Evolutionary conservation across 30 jellyfish, hydroid and myxozoan genomes (phyloP).

Genomic region (Euphysa ruthae): DNA sequence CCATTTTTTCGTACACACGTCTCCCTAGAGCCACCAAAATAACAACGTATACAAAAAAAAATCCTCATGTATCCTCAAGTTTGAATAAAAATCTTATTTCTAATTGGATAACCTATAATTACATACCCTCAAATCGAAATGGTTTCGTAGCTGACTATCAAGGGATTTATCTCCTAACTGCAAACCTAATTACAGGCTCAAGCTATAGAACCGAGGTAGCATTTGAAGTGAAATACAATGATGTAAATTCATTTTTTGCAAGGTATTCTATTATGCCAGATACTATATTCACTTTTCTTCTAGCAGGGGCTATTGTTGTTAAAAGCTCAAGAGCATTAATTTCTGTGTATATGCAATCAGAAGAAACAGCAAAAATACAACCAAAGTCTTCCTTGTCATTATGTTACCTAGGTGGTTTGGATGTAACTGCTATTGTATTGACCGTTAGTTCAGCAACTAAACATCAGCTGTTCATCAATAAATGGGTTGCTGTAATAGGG

Average conservation of each 20-base stretch:
- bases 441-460: not conserved
- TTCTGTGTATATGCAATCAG: not conserved
- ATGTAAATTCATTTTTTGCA: not conserved
- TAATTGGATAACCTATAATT: not conserved
- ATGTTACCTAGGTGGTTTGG: slow-evolving; percentile 5
- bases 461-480: not conserved
- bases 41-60: not conserved
- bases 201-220: not conserved
- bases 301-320: slow-evolving; percentile 5
- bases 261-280: not conserved
- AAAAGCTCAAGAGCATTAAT: not conserved
- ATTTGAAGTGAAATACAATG: not conserved
- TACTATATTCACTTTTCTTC: slow-evolving; percentile 4
- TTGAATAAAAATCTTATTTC: not conserved
- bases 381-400: slow-evolving; percentile 17
- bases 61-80: not conserved
- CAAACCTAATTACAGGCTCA: not conserved
- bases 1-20: not conserved
- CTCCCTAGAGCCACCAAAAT: not conserved
- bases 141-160: not conserved
- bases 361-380: not conserved
- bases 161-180: not conserved
- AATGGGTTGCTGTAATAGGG: slow-evolving; percentile 4
- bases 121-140: not conserved
- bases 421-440: not conserved